Evolutionary conservation across 2,888 invertebrate genomes (phyloP), one percentile per base, ranked within the genome.

Genomic region (Nomada goodeniana): DNA sequence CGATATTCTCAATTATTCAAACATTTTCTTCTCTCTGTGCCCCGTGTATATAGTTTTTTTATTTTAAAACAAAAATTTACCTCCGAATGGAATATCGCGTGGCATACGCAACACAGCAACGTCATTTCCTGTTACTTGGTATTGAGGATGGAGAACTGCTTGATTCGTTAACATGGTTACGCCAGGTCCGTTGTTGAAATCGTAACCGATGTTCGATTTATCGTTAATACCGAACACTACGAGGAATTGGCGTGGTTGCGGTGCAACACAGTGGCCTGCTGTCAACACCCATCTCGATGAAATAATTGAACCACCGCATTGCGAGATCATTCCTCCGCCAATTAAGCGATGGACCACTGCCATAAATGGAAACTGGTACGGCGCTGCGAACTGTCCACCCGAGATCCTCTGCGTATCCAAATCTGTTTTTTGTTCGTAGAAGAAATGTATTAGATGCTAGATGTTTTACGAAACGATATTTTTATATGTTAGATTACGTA

Each of bases 241-340:
- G 7, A 89, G 36, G 61, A 89, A 90, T 59, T 20, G 61, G 0
- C 5, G 64, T 0, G 89, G 85, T 0, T 42, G 0, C 0, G 70
- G 5, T 1, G 26, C 69, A 5, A 89, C 53, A 52, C 91, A 91
- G 44, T 91, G 91, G 2, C 82, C 91, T 0, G 91, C 91, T 3
- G 90, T 91, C 2, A 91, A 76, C 1, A 91, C 83, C 91, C 90
- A 91, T 67, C 91, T 84, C 0, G 18, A 52, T 0, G 89, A 86
- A 18, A 91, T 67, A 23, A 91, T 87, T 2, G 90, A 84, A 15
- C 91, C 91, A 7, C 91, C 89, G 47, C 91, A 91, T 26, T 86
- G 65, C 0, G 72, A 29, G n/a, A 77, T 11, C 29, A 36, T 9
- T 23, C 86, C 83, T 9, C n/a, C 20, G 0, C 84, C 83, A 1